phyloP scores from a whole-genome alignment of 2,888 invertebrate genomes.

The Netelia virgata region DNA sequence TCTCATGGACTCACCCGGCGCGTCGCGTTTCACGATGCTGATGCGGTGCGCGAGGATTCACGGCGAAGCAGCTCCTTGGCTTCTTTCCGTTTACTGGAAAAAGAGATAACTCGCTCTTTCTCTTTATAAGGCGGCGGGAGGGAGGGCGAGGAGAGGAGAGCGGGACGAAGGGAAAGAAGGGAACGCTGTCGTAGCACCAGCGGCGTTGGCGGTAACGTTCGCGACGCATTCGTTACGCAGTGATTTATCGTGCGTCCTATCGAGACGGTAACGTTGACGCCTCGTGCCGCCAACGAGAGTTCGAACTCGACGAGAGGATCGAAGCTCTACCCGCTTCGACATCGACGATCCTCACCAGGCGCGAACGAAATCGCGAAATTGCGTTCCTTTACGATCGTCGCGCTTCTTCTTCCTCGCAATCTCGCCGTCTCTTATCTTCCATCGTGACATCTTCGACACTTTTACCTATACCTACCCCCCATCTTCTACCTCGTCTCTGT shows the following conservation, averaged over 20 bases:
- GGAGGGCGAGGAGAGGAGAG: not conserved
- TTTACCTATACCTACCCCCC: not conserved
- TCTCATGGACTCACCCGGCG: constrained; percentile 58
- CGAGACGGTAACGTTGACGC: constrained; percentile 60
- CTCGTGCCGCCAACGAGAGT: constrained; percentile 24
- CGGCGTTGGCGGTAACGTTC: constrained; percentile 66
- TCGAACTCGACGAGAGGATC: not conserved
- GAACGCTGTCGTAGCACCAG: constrained; percentile 39
- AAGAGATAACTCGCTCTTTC: not conserved
- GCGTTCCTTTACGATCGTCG: constrained; percentile 52
- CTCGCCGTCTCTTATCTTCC: too few relatives aligned
- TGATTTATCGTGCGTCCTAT: constrained; percentile 67
- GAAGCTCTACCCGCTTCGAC: not conserved
- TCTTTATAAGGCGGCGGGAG: too few relatives aligned
- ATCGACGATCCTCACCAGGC: constrained; percentile 22
- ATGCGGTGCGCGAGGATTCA: constrained; percentile 17
- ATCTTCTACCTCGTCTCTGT: not conserved
- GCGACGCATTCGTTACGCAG: constrained; percentile 69
- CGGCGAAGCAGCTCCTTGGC: not conserved
- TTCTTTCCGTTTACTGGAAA: not conserved
- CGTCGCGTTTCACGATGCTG: constrained; percentile 31
- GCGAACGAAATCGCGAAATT: constrained; percentile 60
- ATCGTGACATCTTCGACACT: too few relatives aligned
- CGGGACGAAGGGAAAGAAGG: constrained; percentile 4
- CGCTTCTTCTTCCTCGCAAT: constrained; percentile 1